Conservation (phyloP, 2,888 invertebrate genomes). For the Heteromyza rotundicornis region DNA sequence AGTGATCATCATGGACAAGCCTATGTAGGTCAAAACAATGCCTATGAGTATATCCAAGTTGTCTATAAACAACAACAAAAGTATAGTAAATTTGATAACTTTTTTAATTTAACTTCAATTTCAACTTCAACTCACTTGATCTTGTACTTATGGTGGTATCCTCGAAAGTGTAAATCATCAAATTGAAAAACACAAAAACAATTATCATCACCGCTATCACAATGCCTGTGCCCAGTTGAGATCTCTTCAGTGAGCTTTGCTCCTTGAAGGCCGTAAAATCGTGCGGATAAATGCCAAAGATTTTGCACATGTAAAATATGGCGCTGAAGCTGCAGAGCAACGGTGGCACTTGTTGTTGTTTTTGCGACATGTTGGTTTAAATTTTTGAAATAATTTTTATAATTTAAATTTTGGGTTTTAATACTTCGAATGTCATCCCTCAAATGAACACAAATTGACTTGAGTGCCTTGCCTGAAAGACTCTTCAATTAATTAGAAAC, state of each 20-base stretch:
- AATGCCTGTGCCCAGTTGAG: slow-evolving; percentile 32
- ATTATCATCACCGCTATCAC: slow-evolving; percentile 28
- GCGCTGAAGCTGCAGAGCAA: too few relatives aligned
- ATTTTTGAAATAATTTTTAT: too few relatives aligned
- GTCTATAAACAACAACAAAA: neutral
- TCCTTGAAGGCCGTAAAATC: slow-evolving; percentile 30
- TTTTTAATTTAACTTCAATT: too few relatives aligned
- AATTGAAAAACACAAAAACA: slow-evolving; percentile 32
- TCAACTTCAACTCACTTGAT: too few relatives aligned
- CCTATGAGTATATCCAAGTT: slow-evolving; percentile 35
- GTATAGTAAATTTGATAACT: too few relatives aligned
- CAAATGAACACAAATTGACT: too few relatives aligned
- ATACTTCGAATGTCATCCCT: too few relatives aligned
- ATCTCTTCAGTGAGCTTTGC: slow-evolving; percentile 29
- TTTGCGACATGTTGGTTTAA: too few relatives aligned
- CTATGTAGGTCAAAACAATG: slow-evolving; percentile 46
- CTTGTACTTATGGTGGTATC: slow-evolving; percentile 21
- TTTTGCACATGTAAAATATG: slow-evolving; percentile 36
- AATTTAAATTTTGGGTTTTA: too few relatives aligned
- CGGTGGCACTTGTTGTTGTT: too few relatives aligned
- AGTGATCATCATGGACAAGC: slow-evolving; percentile 40
- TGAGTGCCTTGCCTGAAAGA: too few relatives aligned
- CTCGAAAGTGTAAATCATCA: slow-evolving; percentile 30
- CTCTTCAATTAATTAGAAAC: too few relatives aligned
- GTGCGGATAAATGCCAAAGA: slow-evolving; percentile 38